phyloP scores from a whole-genome alignment of 1,140 invertebrate species.

The Anagrus nilaparvatae region DNA sequence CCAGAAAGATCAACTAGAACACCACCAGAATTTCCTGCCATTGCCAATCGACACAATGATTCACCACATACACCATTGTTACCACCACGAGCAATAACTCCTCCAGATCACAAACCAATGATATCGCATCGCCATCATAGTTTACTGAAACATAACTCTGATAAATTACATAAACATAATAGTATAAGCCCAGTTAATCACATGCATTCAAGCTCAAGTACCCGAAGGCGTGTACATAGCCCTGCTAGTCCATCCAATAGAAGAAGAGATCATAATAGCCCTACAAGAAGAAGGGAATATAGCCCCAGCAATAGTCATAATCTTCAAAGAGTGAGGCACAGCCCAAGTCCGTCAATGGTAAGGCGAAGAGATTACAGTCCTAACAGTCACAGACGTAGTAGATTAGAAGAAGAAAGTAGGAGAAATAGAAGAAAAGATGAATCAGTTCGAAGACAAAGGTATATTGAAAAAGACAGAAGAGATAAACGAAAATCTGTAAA shows the following conservation, averaged over 20 bases:
- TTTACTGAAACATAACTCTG: too few relatives aligned
- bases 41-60: conserved; percentile 32
- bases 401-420: conserved; percentile 25
- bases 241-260: too few relatives aligned
- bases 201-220: too few relatives aligned
- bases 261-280: too few relatives aligned
- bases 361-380: conserved; percentile 31
- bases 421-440: conserved; percentile 38
- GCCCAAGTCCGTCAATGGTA: conserved; percentile 26
- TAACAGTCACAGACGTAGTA: conserved; percentile 26
- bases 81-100: conserved; percentile 41
- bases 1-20: conserved; percentile 31
- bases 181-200: too few relatives aligned
- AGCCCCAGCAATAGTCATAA: conserved; percentile 23
- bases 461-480: conserved; percentile 37
- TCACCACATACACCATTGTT: conserved; percentile 48
- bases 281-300: conserved; percentile 34
- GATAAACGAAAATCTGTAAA: conserved; percentile 34
- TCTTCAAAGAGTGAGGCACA: conserved; percentile 26
- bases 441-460: conserved; percentile 36
- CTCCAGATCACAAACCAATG: conserved; percentile 24
- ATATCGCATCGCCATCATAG: too few relatives aligned
- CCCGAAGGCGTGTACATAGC: not conserved
- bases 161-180: too few relatives aligned
- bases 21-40: conserved; percentile 33